Evolutionary conservation across 2,888 invertebrate species (phyloP).

Genomic region (Invenusta paracnida): DNA sequence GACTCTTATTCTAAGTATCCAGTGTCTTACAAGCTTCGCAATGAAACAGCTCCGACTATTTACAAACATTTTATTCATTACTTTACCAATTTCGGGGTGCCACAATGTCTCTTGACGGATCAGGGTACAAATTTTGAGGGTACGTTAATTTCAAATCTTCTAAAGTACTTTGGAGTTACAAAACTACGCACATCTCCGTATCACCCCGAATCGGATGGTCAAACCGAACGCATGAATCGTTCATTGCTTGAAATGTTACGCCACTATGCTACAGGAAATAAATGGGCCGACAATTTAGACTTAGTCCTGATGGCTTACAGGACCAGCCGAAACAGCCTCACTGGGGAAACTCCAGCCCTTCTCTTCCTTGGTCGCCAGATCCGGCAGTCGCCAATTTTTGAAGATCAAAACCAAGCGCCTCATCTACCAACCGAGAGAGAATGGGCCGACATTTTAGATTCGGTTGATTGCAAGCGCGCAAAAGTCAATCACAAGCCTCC

Average conservation of each 20-base stretch:
- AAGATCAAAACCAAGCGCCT: background rate
- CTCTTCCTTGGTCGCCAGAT: constrained; percentile 11
- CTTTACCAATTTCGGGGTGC: background rate
- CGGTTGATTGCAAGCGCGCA: background rate
- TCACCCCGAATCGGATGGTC: constrained; percentile 11
- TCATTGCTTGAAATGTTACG: constrained; percentile 20
- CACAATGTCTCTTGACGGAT: background rate
- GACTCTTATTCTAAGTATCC: constrained; percentile 15
- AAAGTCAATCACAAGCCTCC: background rate
- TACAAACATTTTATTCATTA: constrained; percentile 8
- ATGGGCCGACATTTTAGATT: background rate
- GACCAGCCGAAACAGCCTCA: background rate
- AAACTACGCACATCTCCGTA: constrained; percentile 16
- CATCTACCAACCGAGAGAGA: background rate
- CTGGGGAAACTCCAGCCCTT: constrained; percentile 7
- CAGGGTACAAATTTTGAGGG: constrained; percentile 18
- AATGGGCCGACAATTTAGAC: background rate
- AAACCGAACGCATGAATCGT: constrained; percentile 12
- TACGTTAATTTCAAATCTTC: background rate
- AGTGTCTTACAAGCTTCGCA: constrained; percentile 16
- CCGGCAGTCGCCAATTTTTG: background rate
- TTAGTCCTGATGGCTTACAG: constrained; percentile 6
- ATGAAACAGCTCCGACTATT: constrained; percentile 25
- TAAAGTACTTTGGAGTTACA: background rate
- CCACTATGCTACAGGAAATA: background rate